Evolutionary conservation across 2,888 invertebrate species (phyloP).

Genomic region (Lasioglossum oenotherae): DNA sequence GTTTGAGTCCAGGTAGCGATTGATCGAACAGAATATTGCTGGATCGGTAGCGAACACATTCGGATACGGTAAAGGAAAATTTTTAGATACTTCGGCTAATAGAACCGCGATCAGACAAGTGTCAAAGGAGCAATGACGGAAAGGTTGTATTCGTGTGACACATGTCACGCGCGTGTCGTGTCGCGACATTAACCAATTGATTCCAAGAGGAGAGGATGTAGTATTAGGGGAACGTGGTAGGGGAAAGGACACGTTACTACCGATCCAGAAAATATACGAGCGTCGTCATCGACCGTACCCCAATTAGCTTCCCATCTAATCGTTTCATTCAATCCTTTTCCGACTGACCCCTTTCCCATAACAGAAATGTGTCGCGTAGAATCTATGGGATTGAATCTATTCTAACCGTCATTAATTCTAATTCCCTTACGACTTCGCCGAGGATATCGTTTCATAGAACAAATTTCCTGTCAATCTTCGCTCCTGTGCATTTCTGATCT

Average conservation of each 20-base stretch:
- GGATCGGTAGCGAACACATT: not conserved
- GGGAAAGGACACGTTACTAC: slow-evolving; percentile 44
- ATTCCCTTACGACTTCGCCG: not conserved
- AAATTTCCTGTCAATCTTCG: not conserved
- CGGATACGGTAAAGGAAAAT: not conserved
- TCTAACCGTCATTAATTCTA: not conserved
- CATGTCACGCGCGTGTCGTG: slow-evolving; percentile 62
- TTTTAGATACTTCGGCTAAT: not conserved
- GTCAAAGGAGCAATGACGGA: slow-evolving; percentile 34
- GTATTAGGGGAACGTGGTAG: slow-evolving; percentile 48
- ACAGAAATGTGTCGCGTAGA: slow-evolving; percentile 13
- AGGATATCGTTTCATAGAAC: not conserved
- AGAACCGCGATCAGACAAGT: slow-evolving; percentile 29
- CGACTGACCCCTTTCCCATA: slow-evolving; percentile 44
- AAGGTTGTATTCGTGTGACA: slow-evolving; percentile 39
- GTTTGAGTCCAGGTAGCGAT: not conserved
- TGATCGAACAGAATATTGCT: not conserved
- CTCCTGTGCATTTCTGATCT: not conserved
- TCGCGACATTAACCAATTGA: slow-evolving; percentile 73
- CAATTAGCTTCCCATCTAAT: slow-evolving; percentile 47
- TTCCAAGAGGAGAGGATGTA: slow-evolving; percentile 66
- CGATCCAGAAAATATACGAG: slow-evolving; percentile 63
- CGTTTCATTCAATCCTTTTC: slow-evolving; percentile 47
- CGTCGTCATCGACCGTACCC: slow-evolving; percentile 29
- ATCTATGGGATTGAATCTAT: not conserved